A percentile compares a stretch with the other conserved stretches of the same genome.
These are phyloP conservation scores for Rattus norvegicus DNA, from an alignment of 2,113 vertebrate species.

Conservation along the genomic window DNA sequence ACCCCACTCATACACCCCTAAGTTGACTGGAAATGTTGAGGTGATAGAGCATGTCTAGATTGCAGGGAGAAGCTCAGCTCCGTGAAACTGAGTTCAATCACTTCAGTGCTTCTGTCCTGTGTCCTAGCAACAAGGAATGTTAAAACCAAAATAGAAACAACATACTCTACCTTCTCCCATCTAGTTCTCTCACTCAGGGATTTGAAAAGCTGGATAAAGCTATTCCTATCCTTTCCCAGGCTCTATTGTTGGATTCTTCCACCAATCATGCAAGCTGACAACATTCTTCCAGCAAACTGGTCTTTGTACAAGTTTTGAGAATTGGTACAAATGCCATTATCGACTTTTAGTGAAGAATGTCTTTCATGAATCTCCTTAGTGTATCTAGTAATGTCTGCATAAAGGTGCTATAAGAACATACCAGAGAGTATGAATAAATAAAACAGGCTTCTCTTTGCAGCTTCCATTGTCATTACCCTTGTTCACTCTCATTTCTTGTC, in stretches of 20 bases:
- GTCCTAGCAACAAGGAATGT: not conserved
- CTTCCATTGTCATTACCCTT: not conserved
- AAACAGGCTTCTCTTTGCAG: slow-evolving; percentile 23
- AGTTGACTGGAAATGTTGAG: not conserved
- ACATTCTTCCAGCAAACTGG: slow-evolving; percentile 11
- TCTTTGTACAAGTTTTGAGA: not conserved
- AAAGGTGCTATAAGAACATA: not conserved
- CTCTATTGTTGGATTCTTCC: not conserved
- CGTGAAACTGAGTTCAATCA: not conserved
- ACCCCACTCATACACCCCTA: not conserved
- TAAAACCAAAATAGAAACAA: not conserved
- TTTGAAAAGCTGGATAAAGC: not conserved
- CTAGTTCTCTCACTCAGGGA: not conserved
- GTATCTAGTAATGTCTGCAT: not conserved
- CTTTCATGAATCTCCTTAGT: not conserved
- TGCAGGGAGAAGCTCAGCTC: not conserved
- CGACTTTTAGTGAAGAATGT: slow-evolving; percentile 17
- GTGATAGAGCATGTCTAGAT: not conserved
- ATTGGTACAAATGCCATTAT: not conserved
- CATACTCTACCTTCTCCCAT: not conserved
- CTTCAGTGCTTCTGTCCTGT: not conserved
- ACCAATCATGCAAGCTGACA: not conserved
- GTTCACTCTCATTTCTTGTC: slow-evolving; percentile 54
- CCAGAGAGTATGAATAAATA: slow-evolving; percentile 30
- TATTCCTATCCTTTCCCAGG: not conserved